Evolutionary conservation across 1,140 invertebrate species (phyloP).

Genomic region (Anoplolepis gracilipes): DNA sequence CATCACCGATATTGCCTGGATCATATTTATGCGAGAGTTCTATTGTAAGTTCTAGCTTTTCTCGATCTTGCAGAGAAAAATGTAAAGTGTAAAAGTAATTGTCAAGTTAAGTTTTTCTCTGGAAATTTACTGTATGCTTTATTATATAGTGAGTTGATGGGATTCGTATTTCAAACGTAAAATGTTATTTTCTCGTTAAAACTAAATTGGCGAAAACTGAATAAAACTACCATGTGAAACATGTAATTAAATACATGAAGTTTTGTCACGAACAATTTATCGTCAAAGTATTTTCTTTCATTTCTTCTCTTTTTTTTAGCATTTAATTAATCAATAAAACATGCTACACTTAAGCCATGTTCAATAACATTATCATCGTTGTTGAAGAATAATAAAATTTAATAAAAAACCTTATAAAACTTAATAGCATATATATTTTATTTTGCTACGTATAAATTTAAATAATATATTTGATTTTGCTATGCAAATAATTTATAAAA

Average conservation of each 20-base stretch:
- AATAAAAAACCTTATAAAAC: too few relatives aligned
- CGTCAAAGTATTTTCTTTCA: background rate
- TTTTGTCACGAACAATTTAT: background rate
- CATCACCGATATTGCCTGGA: background rate
- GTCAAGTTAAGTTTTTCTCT: conserved; percentile 22
- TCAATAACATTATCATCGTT: background rate
- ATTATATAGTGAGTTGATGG: conserved; percentile 4
- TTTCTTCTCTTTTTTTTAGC: background rate
- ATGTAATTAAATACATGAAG: conserved; percentile 15
- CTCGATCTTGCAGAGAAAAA: background rate
- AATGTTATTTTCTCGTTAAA: background rate
- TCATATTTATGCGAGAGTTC: background rate
- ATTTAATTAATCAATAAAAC: background rate
- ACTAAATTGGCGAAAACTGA: background rate
- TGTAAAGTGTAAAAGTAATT: conserved; percentile 30
- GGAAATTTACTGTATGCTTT: conserved; percentile 16
- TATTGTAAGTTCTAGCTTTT: background rate
- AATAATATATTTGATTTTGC: conserved; percentile 6
- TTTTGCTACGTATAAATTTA: background rate
- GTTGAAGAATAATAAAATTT: background rate
- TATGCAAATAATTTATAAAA: background rate
- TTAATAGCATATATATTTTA: too few relatives aligned
- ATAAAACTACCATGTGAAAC: background rate
- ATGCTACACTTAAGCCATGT: background rate
- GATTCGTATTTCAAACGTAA: conserved; percentile 16